A percentile compares a stretch with the other conserved stretches of the same genome.
These are phyloP conservation scores for Lasioglossum figueresi DNA, from an alignment of 2,888 invertebrate species.

Conservation along the genomic window DNA sequence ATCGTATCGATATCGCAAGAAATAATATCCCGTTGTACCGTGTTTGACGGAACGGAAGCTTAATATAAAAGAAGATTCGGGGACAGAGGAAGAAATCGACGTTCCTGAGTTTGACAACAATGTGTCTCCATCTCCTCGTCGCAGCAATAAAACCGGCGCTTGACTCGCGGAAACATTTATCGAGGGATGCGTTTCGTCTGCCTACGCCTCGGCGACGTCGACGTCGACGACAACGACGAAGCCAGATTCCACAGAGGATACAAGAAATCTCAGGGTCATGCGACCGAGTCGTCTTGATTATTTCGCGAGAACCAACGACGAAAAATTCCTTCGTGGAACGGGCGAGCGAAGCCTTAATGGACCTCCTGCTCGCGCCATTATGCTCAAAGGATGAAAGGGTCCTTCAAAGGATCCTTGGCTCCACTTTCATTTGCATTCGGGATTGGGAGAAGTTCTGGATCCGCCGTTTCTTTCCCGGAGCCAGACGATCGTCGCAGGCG, in stretches of 20 bases:
- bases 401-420: slow-evolving; percentile 73
- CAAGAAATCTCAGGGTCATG: slow-evolving; percentile 46
- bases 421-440: slow-evolving; percentile 76
- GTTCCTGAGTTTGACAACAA: slow-evolving; percentile 23
- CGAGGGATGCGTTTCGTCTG: slow-evolving; percentile 35
- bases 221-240: not conserved
- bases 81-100: not conserved
- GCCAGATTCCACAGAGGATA: not conserved
- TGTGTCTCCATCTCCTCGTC: slow-evolving; percentile 1
- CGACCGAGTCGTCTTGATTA: slow-evolving; percentile 57
- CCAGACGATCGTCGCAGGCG: slow-evolving; percentile 41
- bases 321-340: slow-evolving; percentile 68
- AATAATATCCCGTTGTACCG: not conserved
- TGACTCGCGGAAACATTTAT: slow-evolving; percentile 20
- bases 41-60: slow-evolving; percentile 11
- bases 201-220: not conserved
- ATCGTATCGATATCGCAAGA: slow-evolving; percentile 1
- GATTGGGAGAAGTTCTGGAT: slow-evolving; percentile 67
- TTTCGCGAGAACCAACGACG: slow-evolving; percentile 49
- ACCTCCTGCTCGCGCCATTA: slow-evolving; percentile 57
- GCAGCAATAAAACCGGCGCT: slow-evolving; percentile 11
- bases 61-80: not conserved
- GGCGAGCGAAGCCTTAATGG: slow-evolving; percentile 68
- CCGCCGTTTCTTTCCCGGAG: slow-evolving; percentile 2
- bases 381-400: slow-evolving; percentile 74